Conservation (phyloP, 2,888 invertebrate genomes). For the Nymphalis polychloros region DNA sequence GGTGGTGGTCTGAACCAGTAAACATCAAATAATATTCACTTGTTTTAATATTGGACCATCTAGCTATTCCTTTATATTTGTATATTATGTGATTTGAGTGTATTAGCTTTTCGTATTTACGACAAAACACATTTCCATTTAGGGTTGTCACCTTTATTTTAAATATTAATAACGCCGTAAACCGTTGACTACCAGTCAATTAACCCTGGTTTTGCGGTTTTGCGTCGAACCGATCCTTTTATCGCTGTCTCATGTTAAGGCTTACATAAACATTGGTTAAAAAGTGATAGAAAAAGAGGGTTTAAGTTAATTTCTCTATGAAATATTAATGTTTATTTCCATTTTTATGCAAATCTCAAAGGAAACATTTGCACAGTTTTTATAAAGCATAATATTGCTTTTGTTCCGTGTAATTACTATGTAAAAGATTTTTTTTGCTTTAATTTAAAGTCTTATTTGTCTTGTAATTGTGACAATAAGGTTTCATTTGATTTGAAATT, state of each 20-base stretch:
- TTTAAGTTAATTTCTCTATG: neutral
- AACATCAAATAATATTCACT: no score
- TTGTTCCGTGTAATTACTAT: conserved; percentile 8
- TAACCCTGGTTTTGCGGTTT: conserved; percentile 21
- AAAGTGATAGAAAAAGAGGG: neutral
- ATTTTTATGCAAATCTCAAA: conserved; percentile 12
- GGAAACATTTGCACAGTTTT: conserved; percentile 10
- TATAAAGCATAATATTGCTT: neutral
- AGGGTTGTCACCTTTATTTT: conserved; percentile 21
- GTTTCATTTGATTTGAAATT: no score
- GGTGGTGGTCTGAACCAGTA: neutral
- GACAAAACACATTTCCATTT: conserved; percentile 24
- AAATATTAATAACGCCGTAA: conserved; percentile 30
- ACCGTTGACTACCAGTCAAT: conserved; percentile 31
- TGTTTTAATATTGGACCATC: no score
- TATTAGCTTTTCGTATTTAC: conserved; percentile 7
- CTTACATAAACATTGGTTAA: neutral
- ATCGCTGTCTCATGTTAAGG: neutral
- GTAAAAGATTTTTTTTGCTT: conserved; percentile 1
- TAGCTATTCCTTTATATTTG: no score
- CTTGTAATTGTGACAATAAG: no score
- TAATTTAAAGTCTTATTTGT: neutral
- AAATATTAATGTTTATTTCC: conserved; percentile 3
- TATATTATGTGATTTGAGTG: neutral
- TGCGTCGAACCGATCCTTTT: conserved; percentile 3